phyloP scores from a whole-genome alignment of 2,113 vertebrate species.

The Hemiprocne comata region DNA sequence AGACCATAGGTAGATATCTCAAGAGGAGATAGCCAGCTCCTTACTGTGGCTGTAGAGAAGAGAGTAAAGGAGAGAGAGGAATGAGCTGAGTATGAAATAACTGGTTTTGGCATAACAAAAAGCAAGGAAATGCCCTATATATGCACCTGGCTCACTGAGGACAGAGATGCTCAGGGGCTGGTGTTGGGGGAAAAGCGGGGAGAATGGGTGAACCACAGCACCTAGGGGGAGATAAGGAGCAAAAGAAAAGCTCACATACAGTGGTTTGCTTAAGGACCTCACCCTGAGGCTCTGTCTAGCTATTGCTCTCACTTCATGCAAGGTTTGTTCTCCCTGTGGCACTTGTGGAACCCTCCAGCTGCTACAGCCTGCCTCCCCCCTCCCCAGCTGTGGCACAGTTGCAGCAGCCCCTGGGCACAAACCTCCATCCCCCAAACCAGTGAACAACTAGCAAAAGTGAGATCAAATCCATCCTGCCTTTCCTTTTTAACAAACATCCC shows the following conservation, averaged over 20 bases:
- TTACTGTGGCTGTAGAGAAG: not conserved
- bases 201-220: not conserved
- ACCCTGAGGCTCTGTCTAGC: not conserved
- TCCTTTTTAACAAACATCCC: not conserved
- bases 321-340: not conserved
- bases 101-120: not conserved
- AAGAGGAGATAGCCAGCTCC: not conserved
- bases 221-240: not conserved
- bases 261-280: not conserved
- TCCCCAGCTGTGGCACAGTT: not conserved
- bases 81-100: not conserved
- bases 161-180: not conserved
- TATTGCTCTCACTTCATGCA: not conserved
- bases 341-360: fast-evolving
- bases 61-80: not conserved
- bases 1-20: not conserved
- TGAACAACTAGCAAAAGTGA: not conserved
- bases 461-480: not conserved
- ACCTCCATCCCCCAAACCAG: not conserved
- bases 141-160: not conserved
- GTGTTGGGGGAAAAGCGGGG: not conserved
- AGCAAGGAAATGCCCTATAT: not conserved
- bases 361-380: not conserved
- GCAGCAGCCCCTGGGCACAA: not conserved
- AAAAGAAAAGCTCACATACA: not conserved